Base-by-base conservation (phyloP, 2,797 vertebrate species). In the Typhlichthys subterraneus region DNA sequence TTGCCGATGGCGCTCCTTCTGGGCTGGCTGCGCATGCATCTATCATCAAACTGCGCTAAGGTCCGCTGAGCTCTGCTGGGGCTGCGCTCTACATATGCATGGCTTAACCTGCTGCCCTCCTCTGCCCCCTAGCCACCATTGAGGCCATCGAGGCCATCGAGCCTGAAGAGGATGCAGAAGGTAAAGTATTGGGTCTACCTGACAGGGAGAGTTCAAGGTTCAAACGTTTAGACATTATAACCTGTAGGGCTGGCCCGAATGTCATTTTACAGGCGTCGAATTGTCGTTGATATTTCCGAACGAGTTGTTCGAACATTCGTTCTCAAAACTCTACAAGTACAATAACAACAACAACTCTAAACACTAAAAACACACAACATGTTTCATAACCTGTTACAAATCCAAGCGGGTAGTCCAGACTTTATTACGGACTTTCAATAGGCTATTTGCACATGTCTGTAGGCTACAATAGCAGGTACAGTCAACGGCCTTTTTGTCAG, bases 141-240 rank as follows among this genome's bases (percentile, higher is more conserved):
- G 93, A 94, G 89, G 93, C 93, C 91, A 94, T 94, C 79, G 93
- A 94, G 92, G 93, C 93, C 88, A 90, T 92, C 85, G 93, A 94
- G 89, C 64, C 90, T 13, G 83, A 88, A 80, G 88, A 91, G 77
- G 92, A 94, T 74, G 61, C 84, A 89, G 93, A 94, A 94, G 93
- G 93, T 94, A 93, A 94, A 83, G 38, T 38, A 38, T 5, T 29
- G 31, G 31, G 53, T 38, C 38, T 54, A 29, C 5, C 17, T 9
- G 52, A 53, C 11, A 19, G 19, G 17, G 17, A 14, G n/a, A 5
- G 15, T 29, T 52, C 50, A 14, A 15, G 14, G 14, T 4, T 23
- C 10, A 54, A 33, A 19, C 5, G 12, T 50, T 9, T 31, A 12
- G 19, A 17, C 4, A 48, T 42, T 48, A 61, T 69, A 38, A 74